Evolutionary conservation across 2,888 invertebrate species (phyloP), one percentile per base, ranked within the genome.

Genomic region (Ischnura elegans): DNA sequence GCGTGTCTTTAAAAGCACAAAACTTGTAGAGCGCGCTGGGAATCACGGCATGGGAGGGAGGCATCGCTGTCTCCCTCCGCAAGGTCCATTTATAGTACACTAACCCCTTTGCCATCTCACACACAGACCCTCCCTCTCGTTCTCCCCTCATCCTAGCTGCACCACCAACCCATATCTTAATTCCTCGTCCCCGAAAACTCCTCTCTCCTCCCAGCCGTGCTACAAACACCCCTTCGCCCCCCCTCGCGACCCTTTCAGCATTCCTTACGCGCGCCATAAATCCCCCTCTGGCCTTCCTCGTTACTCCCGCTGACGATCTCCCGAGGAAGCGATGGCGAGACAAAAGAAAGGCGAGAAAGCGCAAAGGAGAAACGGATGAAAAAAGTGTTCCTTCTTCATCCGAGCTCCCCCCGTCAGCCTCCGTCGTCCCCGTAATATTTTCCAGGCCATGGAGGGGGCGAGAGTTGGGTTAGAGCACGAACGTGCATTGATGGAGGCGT

Each of bases 21-120:
- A 76, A 76, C 76, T 76, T 76, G 76, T 76, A 76, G 36, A 76
- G n/a, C 76, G 36, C 29, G 13, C 10, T 76, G 76, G 76, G 36
- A 76, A 76, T 76, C 36, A 36, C 76, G 76, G 13, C 8, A 36
- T 29, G 13, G 8, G 36, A 76, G 5, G 13, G 29, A 66, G 29
- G 29, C 42, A 13, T 46, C 21, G 5, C 87, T 10, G 25, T 16
- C 16, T 55, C 25, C 61, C 61, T 66, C 90, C 61, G 90, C 90
- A 90, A 61, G 55, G 90, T 61, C 90, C 90, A 90, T 90, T 90
- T 90, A 90, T 90, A 90, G 90, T 90, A 43, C 90, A 51, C 90
- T 90, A 90, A 90, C 90, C 90, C 90, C 90, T 87, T 87, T 87
- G 36, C 76, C 36, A 29, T 76, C 66, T 29, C 66, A 29, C 5